A percentile compares a stretch with the other conserved stretches of the same genome.
These are phyloP conservation scores for Dryobota labecula DNA, from an alignment of 2,888 invertebrate species.

Conservation along the genomic window DNA sequence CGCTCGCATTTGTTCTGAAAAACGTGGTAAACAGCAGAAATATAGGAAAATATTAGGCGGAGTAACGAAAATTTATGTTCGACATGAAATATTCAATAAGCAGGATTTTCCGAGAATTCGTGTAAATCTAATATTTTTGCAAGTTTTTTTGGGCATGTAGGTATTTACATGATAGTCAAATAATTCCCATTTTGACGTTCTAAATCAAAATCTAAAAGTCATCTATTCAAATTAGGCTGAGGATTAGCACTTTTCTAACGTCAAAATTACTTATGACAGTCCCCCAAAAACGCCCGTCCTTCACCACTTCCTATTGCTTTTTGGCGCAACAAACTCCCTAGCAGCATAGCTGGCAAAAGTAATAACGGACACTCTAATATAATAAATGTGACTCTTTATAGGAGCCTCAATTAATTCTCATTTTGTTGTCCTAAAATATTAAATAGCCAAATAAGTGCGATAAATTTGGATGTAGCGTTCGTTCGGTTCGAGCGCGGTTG, in stretches of 20 bases:
- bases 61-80: constrained; percentile 10
- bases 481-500: background rate
- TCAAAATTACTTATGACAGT: too few relatives aligned
- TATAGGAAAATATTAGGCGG: constrained; percentile 9
- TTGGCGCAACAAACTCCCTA: too few relatives aligned
- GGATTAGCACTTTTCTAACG: too few relatives aligned
- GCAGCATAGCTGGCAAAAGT: too few relatives aligned
- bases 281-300: too few relatives aligned
- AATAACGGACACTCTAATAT: background rate
- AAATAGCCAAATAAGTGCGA: background rate
- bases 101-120: background rate
- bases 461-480: background rate
- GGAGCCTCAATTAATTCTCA: background rate
- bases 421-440: background rate
- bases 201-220: too few relatives aligned
- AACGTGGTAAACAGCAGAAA: background rate
- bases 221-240: too few relatives aligned
- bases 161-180: background rate
- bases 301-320: too few relatives aligned
- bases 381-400: background rate
- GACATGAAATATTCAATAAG: constrained; percentile 20
- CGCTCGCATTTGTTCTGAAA: constrained; percentile 14
- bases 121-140: background rate
- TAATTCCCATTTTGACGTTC: background rate
- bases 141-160: background rate